These are phyloP conservation scores for Actinopyga echinites DNA, from an alignment of 53 echinoderm and acorn worm genomes.

Conservation along the genomic window DNA sequence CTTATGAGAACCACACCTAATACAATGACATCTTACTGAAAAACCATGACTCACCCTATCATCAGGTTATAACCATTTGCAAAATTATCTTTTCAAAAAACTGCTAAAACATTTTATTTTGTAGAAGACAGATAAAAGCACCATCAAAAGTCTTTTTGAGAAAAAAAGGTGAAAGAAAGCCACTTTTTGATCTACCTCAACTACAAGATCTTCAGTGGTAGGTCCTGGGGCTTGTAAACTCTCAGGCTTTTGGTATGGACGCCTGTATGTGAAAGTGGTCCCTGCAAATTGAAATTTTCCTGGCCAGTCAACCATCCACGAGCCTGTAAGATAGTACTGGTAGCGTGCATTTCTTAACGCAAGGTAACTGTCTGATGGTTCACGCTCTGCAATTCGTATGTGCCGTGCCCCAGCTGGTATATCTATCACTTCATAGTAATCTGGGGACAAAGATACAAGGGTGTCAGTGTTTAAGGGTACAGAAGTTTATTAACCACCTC, in stretches of 20 bases:
- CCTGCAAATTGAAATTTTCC: conserved; percentile 92
- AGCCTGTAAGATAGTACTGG: conserved; percentile 93
- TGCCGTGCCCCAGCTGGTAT: conserved; percentile 85
- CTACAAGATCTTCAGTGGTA: conserved; percentile 75
- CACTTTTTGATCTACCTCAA: conserved; percentile 87
- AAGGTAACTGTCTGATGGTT: conserved; percentile 84
- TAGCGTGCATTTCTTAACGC: conserved; percentile 73
- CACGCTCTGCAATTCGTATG: conserved; percentile 67
- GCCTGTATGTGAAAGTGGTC: conserved; percentile 78
- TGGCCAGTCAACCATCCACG: conserved; percentile 98
- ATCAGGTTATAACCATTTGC: too few species aligned
- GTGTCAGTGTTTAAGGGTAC: too few species aligned
- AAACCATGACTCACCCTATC: too few species aligned
- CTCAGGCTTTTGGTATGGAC: conserved; percentile 83
- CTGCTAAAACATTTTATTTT: too few species aligned
- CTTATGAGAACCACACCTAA: too few species aligned
- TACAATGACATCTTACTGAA: too few species aligned
- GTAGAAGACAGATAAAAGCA: too few species aligned
- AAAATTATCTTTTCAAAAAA: too few species aligned
- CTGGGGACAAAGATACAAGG: conserved; percentile 25
- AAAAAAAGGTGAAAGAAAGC: too few species aligned
- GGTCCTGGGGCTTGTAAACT: conserved; percentile 76
- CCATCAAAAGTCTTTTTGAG: too few species aligned
- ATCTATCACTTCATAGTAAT: conserved; percentile 81
- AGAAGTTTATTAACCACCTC: too few species aligned